Evolutionary conservation across 1,140 invertebrate genomes (phyloP), one percentile per base, ranked within the genome.

Genomic region (Oedothorax gibbosus): DNA sequence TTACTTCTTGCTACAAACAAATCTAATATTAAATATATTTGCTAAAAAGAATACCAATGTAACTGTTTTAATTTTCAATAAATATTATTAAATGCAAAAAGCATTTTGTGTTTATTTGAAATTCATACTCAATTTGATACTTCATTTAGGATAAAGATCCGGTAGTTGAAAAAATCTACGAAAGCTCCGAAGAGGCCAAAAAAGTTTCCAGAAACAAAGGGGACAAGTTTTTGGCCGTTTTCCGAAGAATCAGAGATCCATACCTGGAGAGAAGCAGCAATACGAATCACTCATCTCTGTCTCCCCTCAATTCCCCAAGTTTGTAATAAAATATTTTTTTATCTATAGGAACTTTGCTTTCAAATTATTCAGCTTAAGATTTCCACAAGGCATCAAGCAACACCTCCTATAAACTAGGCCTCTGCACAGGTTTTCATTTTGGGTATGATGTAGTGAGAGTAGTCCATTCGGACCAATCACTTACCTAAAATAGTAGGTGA

Each of bases 201-300:
- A 99, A 99, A 92, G 98, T 99, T 0, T 95, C 96, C 12, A 93
- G 98, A 88, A 99, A 99, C 90, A 94, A 96, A 86, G 98, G 98
- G 60, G 93, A 95, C 65, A 99, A 99, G 91, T 99, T 94, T 92
- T 88, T 97, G 81, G 97, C 98, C 86, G 95, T 99, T 57, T 99
- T 96, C 90, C 91, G 92, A 89, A 92, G 96, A 90, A 92, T 95
- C 86, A 21, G 89, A 66, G 93, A 93, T 90, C 90, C 92, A 66
- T 91, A n/a, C 49, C 53, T 49, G 14, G 10, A 49, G 15, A 1
- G 8, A 49, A 21, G n/a, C 20, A 12, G n/a, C 12, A 68, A 4
- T 18, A 35, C 4, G 11, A 66, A 20, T 5, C 35, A 35, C 35
- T 35, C 35, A 35, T 35, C 35, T 35, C 35, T 35, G 35, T 35